phyloP scores from a whole-genome alignment of 2,888 invertebrate genomes.

The Tetragonula carbonaria region DNA sequence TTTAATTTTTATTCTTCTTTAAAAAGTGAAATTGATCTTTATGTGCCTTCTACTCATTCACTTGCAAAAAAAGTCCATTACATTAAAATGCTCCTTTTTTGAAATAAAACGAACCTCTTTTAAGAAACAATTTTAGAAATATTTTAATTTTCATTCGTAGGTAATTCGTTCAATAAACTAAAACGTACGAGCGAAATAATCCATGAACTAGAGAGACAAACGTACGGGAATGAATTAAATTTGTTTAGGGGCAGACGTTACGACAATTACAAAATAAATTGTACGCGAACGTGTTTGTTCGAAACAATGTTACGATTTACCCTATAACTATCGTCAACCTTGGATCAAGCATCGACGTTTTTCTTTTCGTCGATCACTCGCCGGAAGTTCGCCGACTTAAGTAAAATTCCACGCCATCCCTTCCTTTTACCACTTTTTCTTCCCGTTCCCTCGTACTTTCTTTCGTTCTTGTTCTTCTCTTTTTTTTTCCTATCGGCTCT shows the following conservation, averaged over 20 bases:
- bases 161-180: too few relatives aligned
- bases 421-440: conserved; percentile 32
- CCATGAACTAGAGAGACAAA: not conserved
- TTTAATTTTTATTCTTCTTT: too few relatives aligned
- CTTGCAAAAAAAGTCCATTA: too few relatives aligned
- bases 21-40: too few relatives aligned
- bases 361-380: conserved; percentile 34
- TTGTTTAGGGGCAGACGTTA: conserved; percentile 11
- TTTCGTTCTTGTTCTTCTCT: conserved; percentile 20
- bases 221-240: conserved; percentile 32
- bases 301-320: conserved; percentile 37
- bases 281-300: not conserved
- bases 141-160: too few relatives aligned
- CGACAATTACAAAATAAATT: conserved; percentile 43
- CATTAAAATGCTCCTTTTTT: too few relatives aligned
- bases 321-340: not conserved
- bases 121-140: too few relatives aligned
- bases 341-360: conserved; percentile 55
- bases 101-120: too few relatives aligned
- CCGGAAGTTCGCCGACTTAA: conserved; percentile 41
- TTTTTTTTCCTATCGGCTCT: conserved; percentile 43
- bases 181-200: conserved; percentile 16
- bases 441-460: conserved; percentile 20
- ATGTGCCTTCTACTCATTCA: too few relatives aligned
- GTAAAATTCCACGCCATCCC: conserved; percentile 55